phyloP scores from a whole-genome alignment of 2,888 invertebrate species.

The Lithodes maja region DNA sequence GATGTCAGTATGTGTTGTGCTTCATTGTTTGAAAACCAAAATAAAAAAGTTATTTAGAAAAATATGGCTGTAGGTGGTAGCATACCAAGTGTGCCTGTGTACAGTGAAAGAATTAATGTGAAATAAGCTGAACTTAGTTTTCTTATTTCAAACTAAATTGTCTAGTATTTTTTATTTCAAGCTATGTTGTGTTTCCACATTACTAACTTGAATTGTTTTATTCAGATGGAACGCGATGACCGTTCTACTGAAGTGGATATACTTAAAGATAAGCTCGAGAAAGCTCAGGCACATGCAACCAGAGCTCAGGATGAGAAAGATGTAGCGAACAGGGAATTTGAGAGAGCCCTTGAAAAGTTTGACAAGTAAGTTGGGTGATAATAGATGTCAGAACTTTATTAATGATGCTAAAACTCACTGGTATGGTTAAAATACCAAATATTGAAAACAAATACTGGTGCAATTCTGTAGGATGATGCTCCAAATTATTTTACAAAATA shows the following conservation, averaged over 20 bases:
- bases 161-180: too few relatives aligned
- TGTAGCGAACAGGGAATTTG: slow-evolving; percentile 90
- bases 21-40: background rate
- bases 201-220: background rate
- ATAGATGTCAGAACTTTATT: background rate
- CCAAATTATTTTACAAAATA: background rate
- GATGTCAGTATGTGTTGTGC: background rate
- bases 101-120: too few relatives aligned
- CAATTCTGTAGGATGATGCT: background rate
- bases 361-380: slow-evolving; percentile 71
- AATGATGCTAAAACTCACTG: background rate
- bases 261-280: slow-evolving; percentile 92
- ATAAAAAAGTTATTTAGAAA: too few relatives aligned
- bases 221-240: slow-evolving; percentile 89
- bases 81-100: too few relatives aligned
- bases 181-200: too few relatives aligned
- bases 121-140: too few relatives aligned
- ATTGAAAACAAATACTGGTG: background rate
- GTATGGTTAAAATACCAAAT: background rate
- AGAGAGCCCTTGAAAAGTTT: slow-evolving; percentile 89
- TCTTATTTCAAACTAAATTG: too few relatives aligned
- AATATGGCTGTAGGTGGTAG: too few relatives aligned
- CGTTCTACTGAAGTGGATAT: slow-evolving; percentile 89
- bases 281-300: slow-evolving; percentile 84
- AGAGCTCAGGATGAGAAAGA: slow-evolving; percentile 92